phyloP scores from a whole-genome alignment of 2,797 vertebrate genomes.

The Hyperoplus lanceolatus region DNA sequence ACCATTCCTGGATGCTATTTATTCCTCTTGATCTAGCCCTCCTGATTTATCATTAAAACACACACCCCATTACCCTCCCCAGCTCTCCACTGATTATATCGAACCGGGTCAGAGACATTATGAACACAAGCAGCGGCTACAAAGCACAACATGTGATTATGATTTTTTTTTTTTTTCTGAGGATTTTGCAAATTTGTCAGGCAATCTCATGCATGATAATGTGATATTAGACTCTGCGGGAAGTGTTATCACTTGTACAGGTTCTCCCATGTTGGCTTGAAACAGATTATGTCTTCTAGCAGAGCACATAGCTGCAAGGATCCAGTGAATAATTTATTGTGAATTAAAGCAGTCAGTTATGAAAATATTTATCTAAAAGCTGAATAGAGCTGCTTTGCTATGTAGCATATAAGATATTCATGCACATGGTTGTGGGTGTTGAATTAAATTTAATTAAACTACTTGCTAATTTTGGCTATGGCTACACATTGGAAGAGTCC shows the following conservation, averaged over 20 bases:
- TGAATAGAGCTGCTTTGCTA: slow-evolving; percentile 40
- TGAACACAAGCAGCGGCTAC: slow-evolving; percentile 43
- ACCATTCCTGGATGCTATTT: too few species aligned
- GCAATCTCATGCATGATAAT: slow-evolving; percentile 67
- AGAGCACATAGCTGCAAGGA: slow-evolving; percentile 82
- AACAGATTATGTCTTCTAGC: slow-evolving; percentile 59
- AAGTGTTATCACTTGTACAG: slow-evolving; percentile 47
- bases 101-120: slow-evolving; percentile 58
- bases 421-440: neutral
- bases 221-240: slow-evolving; percentile 57
- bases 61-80: slow-evolving; percentile 16
- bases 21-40: too few species aligned
- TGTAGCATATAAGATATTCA: slow-evolving; percentile 22
- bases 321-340: slow-evolving; percentile 81
- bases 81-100: slow-evolving; percentile 42
- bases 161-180: slow-evolving; percentile 46
- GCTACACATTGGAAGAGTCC: neutral
- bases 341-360: slow-evolving; percentile 70
- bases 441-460: neutral
- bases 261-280: slow-evolving; percentile 62
- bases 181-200: slow-evolving; percentile 56
- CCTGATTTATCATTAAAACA: too few species aligned
- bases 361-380: slow-evolving; percentile 71
- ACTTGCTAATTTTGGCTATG: neutral
- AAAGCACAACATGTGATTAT: slow-evolving; percentile 51